Base-by-base conservation (phyloP, 2,888 invertebrate species). In the Diachrysia chrysitis region DNA sequence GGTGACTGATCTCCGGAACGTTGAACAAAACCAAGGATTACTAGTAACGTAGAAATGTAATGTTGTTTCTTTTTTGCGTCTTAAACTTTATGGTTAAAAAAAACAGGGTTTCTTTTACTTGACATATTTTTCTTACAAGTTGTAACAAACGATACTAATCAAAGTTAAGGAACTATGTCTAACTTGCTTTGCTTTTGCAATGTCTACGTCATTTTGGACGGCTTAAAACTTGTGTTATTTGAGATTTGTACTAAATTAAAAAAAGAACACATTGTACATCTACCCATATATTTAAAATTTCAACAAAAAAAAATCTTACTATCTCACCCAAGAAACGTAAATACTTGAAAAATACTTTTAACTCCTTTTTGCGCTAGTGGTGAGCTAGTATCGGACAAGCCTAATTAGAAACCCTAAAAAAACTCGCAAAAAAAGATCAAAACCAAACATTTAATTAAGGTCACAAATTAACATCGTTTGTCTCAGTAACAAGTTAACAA, bases 371-470 rank as follows among this genome's bases (percentile, higher is more conserved):
- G 6, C 42, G 5, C n/a, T n/a, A 42, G 16, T 16, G 42, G 42
- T 42, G n/a, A n/a, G n/a, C 16, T 16, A 14, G 35, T 19, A 48
- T 21, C 72, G 53, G 51, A 17, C 37, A 1, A 14, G 23, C 63
- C 61, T 63, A 63, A 73, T 68, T 78, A 46, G 54, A 35, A 19
- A 23, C 25, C 17, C 3, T 16, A 62, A 54, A 48, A n/a, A 23
- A 61, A 75, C 42, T 17, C 32, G 59, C 62, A 73, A 76, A 74
- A n/a, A 58, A 19, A 46, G 55, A 60, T 78, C 54, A 64, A 57
- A 65, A 77, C 69, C 66, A 78, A 81, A 79, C 81, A 71, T 74
- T 74, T 78, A 56, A 78, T 81, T 78, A 75, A 69, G 57, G 19
- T 66, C 48, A 78, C 78, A 74, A 79, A 79, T 81, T 58, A 69